Conservation (phyloP, 2,888 invertebrate species). For the Leptinotarsa haldemani region DNA sequence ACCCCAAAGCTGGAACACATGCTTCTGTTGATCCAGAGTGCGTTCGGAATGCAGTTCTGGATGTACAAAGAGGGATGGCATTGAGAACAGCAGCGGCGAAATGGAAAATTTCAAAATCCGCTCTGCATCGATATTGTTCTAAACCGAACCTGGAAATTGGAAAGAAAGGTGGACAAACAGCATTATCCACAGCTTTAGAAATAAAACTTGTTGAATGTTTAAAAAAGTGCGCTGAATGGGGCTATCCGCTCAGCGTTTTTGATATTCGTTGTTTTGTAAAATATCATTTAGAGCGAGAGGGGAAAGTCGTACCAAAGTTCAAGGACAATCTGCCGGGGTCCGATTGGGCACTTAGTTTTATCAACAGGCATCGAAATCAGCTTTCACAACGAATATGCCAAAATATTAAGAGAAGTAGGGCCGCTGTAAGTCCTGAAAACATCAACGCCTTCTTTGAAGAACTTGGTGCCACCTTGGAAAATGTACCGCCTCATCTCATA, state of each 20-base stretch:
- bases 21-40: background rate
- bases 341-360: slow-evolving; percentile 1
- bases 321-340: slow-evolving; percentile 10
- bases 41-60: slow-evolving; percentile 1
- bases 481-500: slow-evolving; percentile 17
- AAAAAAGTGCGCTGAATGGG: no score
- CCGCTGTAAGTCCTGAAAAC: slow-evolving; percentile 4
- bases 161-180: slow-evolving; percentile 1
- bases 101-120: background rate
- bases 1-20: background rate
- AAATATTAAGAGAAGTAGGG: background rate
- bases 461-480: background rate
- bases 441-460: slow-evolving; percentile 18
- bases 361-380: background rate
- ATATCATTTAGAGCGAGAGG: slow-evolving; percentile 20
- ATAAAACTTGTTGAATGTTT: no score
- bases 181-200: background rate
- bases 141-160: background rate
- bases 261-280: slow-evolving; percentile 16
- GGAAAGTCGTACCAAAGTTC: slow-evolving; percentile 20
- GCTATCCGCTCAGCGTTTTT: no score
- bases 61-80: background rate
- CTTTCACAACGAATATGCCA: background rate
- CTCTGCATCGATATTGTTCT: background rate
- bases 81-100: background rate